Evolutionary conservation across 2,888 invertebrate species (phyloP).

Genomic region (Apocheima hispidaria): DNA sequence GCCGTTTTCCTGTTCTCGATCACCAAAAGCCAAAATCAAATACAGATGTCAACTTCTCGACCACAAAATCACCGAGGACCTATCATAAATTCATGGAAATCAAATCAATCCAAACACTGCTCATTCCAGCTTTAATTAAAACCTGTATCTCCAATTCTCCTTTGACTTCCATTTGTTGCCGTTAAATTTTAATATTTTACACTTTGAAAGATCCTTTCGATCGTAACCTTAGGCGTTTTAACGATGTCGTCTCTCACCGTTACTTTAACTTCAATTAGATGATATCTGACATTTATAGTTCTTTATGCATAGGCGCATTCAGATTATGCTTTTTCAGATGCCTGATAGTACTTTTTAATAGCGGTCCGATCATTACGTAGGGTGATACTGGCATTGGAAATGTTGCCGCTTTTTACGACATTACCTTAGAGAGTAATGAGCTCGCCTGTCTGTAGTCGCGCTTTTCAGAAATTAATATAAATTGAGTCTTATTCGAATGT

Average conservation of each 20-base stretch:
- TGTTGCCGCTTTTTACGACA: conserved; percentile 75
- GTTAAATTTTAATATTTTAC: conserved; percentile 80
- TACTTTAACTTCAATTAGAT: conserved; percentile 82
- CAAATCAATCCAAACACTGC: conserved; percentile 34
- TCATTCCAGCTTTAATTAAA: conserved; percentile 65
- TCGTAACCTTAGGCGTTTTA: conserved; percentile 74
- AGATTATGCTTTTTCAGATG: conserved; percentile 77
- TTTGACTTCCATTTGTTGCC: conserved; percentile 66
- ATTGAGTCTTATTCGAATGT: conserved; percentile 35
- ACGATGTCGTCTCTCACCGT: conserved; percentile 64
- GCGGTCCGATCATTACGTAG: conserved; percentile 78
- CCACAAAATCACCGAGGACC: conserved; percentile 17
- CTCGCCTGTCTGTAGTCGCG: conserved; percentile 57
- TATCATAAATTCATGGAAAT: conserved; percentile 35
- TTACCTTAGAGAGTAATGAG: conserved; percentile 62
- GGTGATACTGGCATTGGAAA: conserved; percentile 77
- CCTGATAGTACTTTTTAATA: conserved; percentile 79
- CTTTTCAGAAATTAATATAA: conserved; percentile 50
- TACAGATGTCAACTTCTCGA: conserved; percentile 15
- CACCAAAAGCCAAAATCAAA: conserved; percentile 8
- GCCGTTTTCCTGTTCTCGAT: neutral
- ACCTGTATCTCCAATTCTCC: conserved; percentile 47
- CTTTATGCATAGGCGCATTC: conserved; percentile 80
- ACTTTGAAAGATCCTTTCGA: conserved; percentile 59
- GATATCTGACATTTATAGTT: conserved; percentile 84